Conservation (phyloP, 2,888 invertebrate species). For the Dinocampus coccinellae region DNA sequence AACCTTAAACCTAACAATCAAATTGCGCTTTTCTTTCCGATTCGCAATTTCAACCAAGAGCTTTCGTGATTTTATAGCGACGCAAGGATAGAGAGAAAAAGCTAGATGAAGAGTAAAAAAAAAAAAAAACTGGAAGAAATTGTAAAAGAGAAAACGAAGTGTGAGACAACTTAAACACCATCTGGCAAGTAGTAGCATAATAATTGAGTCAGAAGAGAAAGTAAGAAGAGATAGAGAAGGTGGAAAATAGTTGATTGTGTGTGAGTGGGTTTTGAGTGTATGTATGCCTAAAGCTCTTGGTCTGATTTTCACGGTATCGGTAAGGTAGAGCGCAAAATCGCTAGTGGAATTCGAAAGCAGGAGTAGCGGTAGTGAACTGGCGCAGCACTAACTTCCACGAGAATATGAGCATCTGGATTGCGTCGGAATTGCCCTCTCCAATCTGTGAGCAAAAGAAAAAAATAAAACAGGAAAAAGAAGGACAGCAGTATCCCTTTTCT, state of each 20-base stretch:
- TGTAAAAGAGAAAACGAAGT: conserved; percentile 10
- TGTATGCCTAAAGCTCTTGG: not conserved
- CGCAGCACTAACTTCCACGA: conserved; percentile 38
- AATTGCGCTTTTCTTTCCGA: conserved; percentile 22
- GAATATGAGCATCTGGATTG: conserved; percentile 46
- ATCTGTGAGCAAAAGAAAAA: conserved; percentile 32
- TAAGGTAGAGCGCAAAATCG: conserved; percentile 42
- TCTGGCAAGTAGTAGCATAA: conserved; percentile 60
- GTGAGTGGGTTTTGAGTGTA: no score
- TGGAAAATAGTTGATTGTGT: conserved; percentile 19
- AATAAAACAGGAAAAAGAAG: conserved; percentile 8
- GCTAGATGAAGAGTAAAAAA: not conserved
- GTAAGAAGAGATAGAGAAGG: conserved; percentile 31
- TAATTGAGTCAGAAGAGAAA: conserved; percentile 60
- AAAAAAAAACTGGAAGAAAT: not conserved
- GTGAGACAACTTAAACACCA: conserved; percentile 58
- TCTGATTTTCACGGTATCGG: not conserved
- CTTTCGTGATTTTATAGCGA: conserved; percentile 34
- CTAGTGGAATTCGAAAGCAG: conserved; percentile 60
- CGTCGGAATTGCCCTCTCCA: conserved; percentile 39
- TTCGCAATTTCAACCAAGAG: conserved; percentile 5
- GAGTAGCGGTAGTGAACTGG: conserved; percentile 28
- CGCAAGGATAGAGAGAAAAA: conserved; percentile 5
- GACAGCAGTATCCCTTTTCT: not conserved
- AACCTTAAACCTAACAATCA: conserved; percentile 9